Evolutionary conservation across 2,888 invertebrate species (phyloP), one percentile per base, ranked within the genome.

Genomic region (Aleiodes testaceus): DNA sequence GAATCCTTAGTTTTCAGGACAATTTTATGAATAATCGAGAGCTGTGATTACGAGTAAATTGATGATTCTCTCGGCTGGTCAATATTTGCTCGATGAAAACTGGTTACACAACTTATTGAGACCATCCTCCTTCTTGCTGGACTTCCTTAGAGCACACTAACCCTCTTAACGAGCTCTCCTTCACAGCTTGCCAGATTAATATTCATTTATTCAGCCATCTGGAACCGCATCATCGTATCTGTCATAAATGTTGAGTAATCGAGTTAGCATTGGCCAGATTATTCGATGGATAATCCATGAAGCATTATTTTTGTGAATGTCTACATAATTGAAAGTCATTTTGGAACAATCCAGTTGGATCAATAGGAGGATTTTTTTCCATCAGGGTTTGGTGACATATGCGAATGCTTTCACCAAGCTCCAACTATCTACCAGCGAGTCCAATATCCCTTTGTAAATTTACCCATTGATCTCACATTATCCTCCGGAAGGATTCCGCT

Each of bases 371-470:
- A 3, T 45, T 49, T 14, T 5, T 49, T 49, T 49, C 7, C 7
- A 49, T 49, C 7, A 16, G 26, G 5, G 4, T 49, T 49, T 49
- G 14, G 49, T 49, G 49, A 49, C 14, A n/a, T 49, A 49, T 36
- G 9, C n/a, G 47, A 9, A 6, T 47, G 47, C 1, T 47, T 47
- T 47, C 4, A 2, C 11, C 6, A 49, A 49, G n/a, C 16, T 45
- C n/a, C 14, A 49, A 14, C 16, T 2, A 20, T 49, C 18, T 11
- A 5, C 20, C 1, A 14, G 49, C 6, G 22, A 52, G 6, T 9
- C 11, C 52, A 52, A 22, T 18, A 52, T 52, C 12, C 49, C 47
- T 69, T 69, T 53, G 30, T 22, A 69, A 72, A 72, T 72, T 64
- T 72, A 69, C 68, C 26, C 30, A 45, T 20, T 9, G 47, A 45